phyloP scores from a whole-genome alignment of 2,797 vertebrate species.

The Erpetoichthys calabaricus region DNA sequence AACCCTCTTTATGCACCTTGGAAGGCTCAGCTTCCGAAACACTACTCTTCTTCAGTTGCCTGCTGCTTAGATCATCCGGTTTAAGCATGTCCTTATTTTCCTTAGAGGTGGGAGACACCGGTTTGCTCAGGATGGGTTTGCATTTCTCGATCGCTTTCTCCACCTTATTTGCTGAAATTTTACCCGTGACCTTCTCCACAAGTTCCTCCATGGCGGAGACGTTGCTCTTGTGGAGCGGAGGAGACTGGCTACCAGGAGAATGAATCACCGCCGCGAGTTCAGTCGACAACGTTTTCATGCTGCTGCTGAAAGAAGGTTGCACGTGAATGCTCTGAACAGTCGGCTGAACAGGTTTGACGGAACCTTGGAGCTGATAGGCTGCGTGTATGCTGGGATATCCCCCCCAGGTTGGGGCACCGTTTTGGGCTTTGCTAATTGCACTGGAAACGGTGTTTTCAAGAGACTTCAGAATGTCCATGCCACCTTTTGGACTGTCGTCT shows the following conservation, averaged over 20 bases:
- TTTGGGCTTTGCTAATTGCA: constrained; percentile 96
- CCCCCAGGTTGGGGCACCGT: constrained; percentile 90
- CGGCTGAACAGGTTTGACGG: constrained; percentile 58
- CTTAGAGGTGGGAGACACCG: constrained; percentile 56
- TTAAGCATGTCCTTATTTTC: constrained; percentile 73
- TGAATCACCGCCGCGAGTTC: constrained; percentile 64
- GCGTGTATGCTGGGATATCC: constrained; percentile 96
- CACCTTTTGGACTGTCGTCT: constrained; percentile 81
- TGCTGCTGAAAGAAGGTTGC: constrained; percentile 66
- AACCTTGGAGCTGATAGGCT: constrained; percentile 86
- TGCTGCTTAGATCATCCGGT: constrained; percentile 55
- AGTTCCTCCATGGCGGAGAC: constrained; percentile 93
- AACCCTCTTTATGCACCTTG: constrained; percentile 72
- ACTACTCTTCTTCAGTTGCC: constrained; percentile 50
- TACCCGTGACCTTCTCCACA: constrained; percentile 90
- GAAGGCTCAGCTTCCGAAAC: constrained; percentile 57
- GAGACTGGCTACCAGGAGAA: constrained; percentile 75
- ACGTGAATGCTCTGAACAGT: constrained; percentile 71
- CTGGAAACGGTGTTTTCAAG: constrained; percentile 90
- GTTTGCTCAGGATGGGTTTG: constrained; percentile 46
- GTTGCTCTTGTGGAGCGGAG: constrained; percentile 82
- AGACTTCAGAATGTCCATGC: constrained; percentile 88
- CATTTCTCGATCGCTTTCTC: constrained; percentile 60
- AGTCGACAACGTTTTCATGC: constrained; percentile 53
- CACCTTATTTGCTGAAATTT: constrained; percentile 67